A percentile compares a stretch with the other conserved stretches of the same genome.
These are phyloP conservation scores for Trissonchulus sp. DNA, from an alignment of 2,888 invertebrate species.

Conservation along the genomic window DNA sequence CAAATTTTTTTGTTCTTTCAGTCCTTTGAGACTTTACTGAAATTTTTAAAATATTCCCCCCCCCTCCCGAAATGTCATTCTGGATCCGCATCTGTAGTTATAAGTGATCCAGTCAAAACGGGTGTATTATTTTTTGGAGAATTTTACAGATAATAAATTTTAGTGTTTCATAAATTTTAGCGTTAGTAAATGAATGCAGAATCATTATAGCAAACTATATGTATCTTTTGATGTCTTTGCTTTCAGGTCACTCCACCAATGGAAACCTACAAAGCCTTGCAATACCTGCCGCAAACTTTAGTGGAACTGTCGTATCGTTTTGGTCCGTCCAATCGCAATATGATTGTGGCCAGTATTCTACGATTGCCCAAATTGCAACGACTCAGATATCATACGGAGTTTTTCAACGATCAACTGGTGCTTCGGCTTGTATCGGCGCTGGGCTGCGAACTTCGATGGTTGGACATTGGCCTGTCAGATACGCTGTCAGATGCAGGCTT, in stretches of 20 bases:
- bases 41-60: too few relatives aligned
- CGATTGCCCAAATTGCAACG: not conserved
- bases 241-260: constrained; percentile 27
- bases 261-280: constrained; percentile 29
- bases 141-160: too few relatives aligned
- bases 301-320: constrained; percentile 6
- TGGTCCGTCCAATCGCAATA: constrained; percentile 27
- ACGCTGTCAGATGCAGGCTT: constrained; percentile 24
- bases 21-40: too few relatives aligned
- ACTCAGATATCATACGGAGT: constrained; percentile 27
- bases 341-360: constrained; percentile 18
- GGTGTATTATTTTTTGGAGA: too few relatives aligned
- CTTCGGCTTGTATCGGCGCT: not conserved
- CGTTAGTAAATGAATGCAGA: too few relatives aligned
- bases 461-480: constrained; percentile 28
- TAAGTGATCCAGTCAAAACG: too few relatives aligned
- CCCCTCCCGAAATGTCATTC: too few relatives aligned
- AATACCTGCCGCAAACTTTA: constrained; percentile 12
- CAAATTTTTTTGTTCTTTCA: too few relatives aligned
- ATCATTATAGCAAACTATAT: not conserved
- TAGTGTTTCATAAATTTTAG: not conserved
- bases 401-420: constrained; percentile 26
- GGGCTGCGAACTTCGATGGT: not conserved
- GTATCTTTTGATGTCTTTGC: constrained; percentile 7
- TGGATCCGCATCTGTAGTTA: too few relatives aligned